A percentile compares a stretch with the other conserved stretches of the same genome.
Evolutionary conservation across 2,113 vertebrate species (phyloP).

Genomic region (Salminus brasiliensis): DNA sequence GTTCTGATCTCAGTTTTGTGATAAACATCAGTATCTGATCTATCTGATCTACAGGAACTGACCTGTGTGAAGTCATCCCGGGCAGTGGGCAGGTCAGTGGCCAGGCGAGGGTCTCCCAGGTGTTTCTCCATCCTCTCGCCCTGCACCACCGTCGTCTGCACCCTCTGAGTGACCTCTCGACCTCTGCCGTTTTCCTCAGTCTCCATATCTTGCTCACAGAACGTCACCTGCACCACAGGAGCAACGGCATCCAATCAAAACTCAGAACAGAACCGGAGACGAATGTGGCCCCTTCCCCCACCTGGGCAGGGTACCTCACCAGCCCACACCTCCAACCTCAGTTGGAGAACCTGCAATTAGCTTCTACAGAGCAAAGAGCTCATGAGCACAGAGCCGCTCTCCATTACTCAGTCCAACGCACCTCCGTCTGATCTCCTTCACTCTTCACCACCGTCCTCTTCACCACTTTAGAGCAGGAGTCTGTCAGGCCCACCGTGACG

Average conservation of each 20-base stretch:
- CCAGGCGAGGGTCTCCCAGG: conserved; percentile 81
- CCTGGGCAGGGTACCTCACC: too few relatives aligned
- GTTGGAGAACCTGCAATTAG: too few relatives aligned
- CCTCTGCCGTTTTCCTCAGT: conserved; percentile 75
- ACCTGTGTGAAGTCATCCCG: conserved; percentile 92
- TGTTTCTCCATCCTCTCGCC: conserved; percentile 83
- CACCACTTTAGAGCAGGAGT: conserved; percentile 82
- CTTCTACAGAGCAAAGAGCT: too few relatives aligned
- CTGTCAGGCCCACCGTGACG: conserved; percentile 72
- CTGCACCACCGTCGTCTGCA: conserved; percentile 80
- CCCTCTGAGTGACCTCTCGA: conserved; percentile 79
- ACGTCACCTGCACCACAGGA: conserved; percentile 76
- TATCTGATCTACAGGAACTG: too few relatives aligned
- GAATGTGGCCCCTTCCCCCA: too few relatives aligned
- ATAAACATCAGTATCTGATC: too few relatives aligned
- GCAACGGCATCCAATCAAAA: background rate
- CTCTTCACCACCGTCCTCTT: conserved; percentile 89
- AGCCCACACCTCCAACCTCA: too few relatives aligned
- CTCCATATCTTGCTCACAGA: conserved; percentile 76
- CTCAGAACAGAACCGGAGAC: too few relatives aligned
- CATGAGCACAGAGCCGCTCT: too few relatives aligned
- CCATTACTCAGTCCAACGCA: conserved; percentile 58
- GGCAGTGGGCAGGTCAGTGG: conserved; percentile 85
- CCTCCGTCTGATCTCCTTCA: conserved; percentile 86
- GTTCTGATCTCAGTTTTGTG: too few relatives aligned